Conservation (phyloP, 2,113 vertebrate species). For the Ochotona princeps region DNA sequence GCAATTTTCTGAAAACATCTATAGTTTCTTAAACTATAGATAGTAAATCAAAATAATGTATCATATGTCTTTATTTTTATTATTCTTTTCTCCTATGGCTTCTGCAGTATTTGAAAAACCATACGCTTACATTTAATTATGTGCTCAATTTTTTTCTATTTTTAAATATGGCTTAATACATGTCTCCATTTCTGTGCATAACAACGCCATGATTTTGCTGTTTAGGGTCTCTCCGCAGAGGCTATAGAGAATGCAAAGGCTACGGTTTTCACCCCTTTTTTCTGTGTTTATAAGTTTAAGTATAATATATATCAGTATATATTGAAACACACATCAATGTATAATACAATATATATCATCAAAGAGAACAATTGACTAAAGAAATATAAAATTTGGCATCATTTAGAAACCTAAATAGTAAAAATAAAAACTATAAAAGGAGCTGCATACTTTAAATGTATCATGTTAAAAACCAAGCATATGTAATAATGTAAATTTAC, state of each 20-base stretch:
- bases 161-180: constrained; percentile 95
- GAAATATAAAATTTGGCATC: constrained; percentile 94
- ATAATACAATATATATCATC: constrained; percentile 93
- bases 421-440: constrained; percentile 93
- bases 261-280: constrained; percentile 87
- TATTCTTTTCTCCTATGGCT: no score
- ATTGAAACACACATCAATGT: constrained; percentile 93
- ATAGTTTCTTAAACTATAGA: no score
- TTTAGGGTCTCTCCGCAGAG: constrained; percentile 91
- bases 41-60: no score
- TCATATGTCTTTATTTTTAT: no score
- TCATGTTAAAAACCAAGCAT: constrained; percentile 91
- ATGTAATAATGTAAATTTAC: constrained; percentile 91
- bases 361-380: constrained; percentile 93
- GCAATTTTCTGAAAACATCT: no score
- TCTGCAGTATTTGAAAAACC: no score
- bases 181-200: constrained; percentile 94
- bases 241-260: constrained; percentile 90
- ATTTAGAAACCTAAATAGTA: constrained; percentile 94
- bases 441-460: constrained; percentile 91
- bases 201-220: constrained; percentile 93
- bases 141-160: constrained; percentile 79
- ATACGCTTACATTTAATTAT: no score
- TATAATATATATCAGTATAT: constrained; percentile 92
- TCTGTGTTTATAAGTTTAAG: constrained; percentile 88